Percentiles rank a stretch among this genome's conserved stretches.
Evolutionary conservation across 2,888 invertebrate genomes (phyloP).

Genomic region (Stomorhina lunata): DNA sequence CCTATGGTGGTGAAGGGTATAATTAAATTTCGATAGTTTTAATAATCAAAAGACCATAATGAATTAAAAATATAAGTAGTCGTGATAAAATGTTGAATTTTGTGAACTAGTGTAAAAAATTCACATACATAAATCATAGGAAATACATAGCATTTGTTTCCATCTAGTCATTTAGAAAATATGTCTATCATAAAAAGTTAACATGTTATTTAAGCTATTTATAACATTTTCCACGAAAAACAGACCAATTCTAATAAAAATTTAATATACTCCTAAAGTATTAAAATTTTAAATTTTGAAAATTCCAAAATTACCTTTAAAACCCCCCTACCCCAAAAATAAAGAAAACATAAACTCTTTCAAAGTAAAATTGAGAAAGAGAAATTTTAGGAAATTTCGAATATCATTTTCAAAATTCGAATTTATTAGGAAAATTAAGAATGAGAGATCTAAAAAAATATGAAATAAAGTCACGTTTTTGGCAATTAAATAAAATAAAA

Average conservation of each 20-base stretch:
- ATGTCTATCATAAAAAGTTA: neutral
- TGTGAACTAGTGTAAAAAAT: too few species aligned
- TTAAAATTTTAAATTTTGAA: conserved; percentile 8
- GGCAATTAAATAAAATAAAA: conserved; percentile 29
- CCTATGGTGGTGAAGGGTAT: too few species aligned
- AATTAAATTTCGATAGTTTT: too few species aligned
- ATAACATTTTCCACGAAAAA: neutral
- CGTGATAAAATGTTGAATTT: too few species aligned
- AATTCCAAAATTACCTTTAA: neutral
- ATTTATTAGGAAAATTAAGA: conserved; percentile 4
- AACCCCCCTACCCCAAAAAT: neutral
- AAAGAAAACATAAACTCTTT: neutral
- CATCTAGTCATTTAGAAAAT: neutral
- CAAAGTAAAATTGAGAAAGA: neutral
- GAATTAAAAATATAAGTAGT: too few species aligned
- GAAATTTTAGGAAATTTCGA: neutral
- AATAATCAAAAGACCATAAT: too few species aligned
- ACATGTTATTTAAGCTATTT: neutral
- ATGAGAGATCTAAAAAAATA: conserved; percentile 14
- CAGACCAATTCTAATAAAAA: neutral
- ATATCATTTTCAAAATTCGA: neutral
- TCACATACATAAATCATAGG: neutral
- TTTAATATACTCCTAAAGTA: neutral
- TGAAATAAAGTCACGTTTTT: conserved; percentile 62
- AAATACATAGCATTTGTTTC: neutral